Percentiles rank a stretch among this genome's conserved stretches.
Conservation (phyloP, 1,140 invertebrate genomes). For the Apis florea region DNA sequence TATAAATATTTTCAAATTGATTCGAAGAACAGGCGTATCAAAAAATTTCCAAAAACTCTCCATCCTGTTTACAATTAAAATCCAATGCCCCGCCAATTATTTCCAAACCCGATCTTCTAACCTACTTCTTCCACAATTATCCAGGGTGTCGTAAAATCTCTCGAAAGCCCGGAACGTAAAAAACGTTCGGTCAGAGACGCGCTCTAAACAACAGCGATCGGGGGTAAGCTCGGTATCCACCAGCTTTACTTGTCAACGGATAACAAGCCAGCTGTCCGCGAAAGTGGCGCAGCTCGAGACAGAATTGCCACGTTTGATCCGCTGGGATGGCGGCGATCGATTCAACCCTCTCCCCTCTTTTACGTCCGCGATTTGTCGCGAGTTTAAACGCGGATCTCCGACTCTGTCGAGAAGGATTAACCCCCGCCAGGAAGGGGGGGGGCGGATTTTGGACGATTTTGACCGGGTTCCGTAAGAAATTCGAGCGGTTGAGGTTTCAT, state of each 20-base stretch:
- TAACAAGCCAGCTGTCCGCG: slow-evolving; percentile 37
- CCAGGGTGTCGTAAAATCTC: not conserved
- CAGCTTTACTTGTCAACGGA: not conserved
- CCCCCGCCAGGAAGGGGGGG: no score
- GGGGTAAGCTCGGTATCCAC: not conserved
- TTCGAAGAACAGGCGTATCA: no score
- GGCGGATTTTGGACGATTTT: no score
- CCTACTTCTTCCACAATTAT: not conserved
- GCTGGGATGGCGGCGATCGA: slow-evolving; percentile 37
- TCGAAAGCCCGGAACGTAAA: not conserved
- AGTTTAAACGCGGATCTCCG: slow-evolving; percentile 24
- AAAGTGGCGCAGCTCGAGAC: slow-evolving; percentile 9
- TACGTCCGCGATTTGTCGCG: slow-evolving; percentile 22
- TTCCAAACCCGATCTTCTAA: not conserved
- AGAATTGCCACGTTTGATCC: slow-evolving; percentile 40
- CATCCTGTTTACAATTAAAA: no score
- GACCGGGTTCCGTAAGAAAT: slow-evolving; percentile 24
- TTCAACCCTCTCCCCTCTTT: slow-evolving; percentile 28
- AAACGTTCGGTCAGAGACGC: slow-evolving; percentile 1
- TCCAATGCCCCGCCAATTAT: no score
- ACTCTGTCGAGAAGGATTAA: slow-evolving; percentile 32
- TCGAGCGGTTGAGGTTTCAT: slow-evolving; percentile 77
- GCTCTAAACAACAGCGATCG: not conserved
- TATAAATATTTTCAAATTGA: no score
- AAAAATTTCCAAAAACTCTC: no score